A percentile compares a stretch with the other conserved stretches of the same genome.
phyloP scores from a whole-genome alignment of 2,113 vertebrate species.

The Charina bottae region DNA sequence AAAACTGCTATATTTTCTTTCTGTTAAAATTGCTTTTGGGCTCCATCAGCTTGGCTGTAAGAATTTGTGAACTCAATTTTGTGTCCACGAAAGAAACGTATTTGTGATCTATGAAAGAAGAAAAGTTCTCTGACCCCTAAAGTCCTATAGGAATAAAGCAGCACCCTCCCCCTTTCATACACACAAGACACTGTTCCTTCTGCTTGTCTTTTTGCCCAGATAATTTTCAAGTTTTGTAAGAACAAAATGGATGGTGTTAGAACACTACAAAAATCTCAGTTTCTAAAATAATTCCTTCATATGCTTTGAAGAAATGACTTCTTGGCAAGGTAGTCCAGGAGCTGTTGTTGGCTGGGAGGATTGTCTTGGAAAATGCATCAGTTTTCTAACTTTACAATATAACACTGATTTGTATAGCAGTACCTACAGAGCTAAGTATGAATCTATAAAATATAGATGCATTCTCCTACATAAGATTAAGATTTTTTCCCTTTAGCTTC shows the following conservation, averaged over 20 bases:
- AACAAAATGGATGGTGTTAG: slow-evolving; percentile 40
- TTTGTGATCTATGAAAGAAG: slow-evolving; percentile 60
- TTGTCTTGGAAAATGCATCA: not conserved
- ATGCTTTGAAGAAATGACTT: slow-evolving; percentile 41
- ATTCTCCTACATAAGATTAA: not conserved
- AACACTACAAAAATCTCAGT: slow-evolving; percentile 39
- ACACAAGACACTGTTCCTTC: slow-evolving; percentile 56
- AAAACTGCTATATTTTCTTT: slow-evolving; percentile 65
- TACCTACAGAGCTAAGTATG: not conserved
- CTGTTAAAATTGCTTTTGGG: slow-evolving; percentile 70
- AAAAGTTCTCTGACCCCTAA: slow-evolving; percentile 61
- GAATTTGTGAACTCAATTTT: slow-evolving; percentile 63
- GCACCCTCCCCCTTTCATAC: slow-evolving; percentile 57
- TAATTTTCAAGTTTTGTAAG: slow-evolving; percentile 50
- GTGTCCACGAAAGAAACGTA: slow-evolving; percentile 60
- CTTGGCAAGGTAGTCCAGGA: slow-evolving; percentile 17
- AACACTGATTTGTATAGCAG: not conserved
- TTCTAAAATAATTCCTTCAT: slow-evolving; percentile 6
- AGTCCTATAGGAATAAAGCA: slow-evolving; percentile 49
- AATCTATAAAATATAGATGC: not conserved
- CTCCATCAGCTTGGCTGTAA: slow-evolving; percentile 66
- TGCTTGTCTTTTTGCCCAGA: slow-evolving; percentile 59
- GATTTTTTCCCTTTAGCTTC: not conserved
- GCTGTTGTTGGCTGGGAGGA: slow-evolving; percentile 21
- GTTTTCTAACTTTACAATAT: not conserved